These are phyloP conservation scores for Ophthalmolycus amberensis DNA, from an alignment of 2,113 vertebrate genomes.

Conservation along the genomic window DNA sequence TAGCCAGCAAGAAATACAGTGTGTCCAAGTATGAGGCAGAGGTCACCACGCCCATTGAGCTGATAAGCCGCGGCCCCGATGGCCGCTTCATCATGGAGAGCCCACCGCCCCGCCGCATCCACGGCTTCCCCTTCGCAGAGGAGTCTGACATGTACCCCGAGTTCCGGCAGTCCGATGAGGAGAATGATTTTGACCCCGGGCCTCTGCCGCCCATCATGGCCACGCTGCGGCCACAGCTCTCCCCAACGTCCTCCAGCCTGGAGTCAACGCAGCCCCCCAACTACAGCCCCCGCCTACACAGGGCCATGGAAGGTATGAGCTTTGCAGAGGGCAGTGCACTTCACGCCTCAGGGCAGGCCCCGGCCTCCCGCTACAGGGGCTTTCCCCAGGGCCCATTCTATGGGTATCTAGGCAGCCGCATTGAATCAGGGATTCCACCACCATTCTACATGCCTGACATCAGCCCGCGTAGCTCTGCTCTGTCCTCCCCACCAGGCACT, in stretches of 20 bases:
- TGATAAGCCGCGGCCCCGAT: slow-evolving; percentile 96
- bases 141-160: slow-evolving; percentile 99
- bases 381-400: slow-evolving; percentile 96
- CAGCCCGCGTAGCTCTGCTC: slow-evolving; percentile 96
- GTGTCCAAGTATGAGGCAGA: slow-evolving; percentile 97
- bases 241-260: slow-evolving; percentile 97
- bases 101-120: slow-evolving; percentile 90
- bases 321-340: slow-evolving; percentile 89
- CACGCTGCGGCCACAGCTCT: slow-evolving; percentile 94
- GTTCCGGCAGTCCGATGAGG: slow-evolving; percentile 98
- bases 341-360: slow-evolving; percentile 93
- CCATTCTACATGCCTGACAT: slow-evolving; percentile 99
- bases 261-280: slow-evolving; percentile 98
- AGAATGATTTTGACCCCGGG: slow-evolving; percentile 93
- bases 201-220: slow-evolving; percentile 91
- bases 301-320: slow-evolving; percentile 90
- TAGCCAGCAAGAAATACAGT: slow-evolving; percentile 98
- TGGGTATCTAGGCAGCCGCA: slow-evolving; percentile 94
- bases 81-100: slow-evolving; percentile 96
- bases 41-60: slow-evolving; percentile 95
- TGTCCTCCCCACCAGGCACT: slow-evolving; percentile 93
- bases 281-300: slow-evolving; percentile 97
- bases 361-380: slow-evolving; percentile 88
- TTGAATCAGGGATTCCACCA: slow-evolving; percentile 92
- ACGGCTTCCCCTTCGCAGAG: slow-evolving; percentile 98